Conservation (phyloP, 2,888 invertebrate species). For the Gandaritis pyraliata region DNA sequence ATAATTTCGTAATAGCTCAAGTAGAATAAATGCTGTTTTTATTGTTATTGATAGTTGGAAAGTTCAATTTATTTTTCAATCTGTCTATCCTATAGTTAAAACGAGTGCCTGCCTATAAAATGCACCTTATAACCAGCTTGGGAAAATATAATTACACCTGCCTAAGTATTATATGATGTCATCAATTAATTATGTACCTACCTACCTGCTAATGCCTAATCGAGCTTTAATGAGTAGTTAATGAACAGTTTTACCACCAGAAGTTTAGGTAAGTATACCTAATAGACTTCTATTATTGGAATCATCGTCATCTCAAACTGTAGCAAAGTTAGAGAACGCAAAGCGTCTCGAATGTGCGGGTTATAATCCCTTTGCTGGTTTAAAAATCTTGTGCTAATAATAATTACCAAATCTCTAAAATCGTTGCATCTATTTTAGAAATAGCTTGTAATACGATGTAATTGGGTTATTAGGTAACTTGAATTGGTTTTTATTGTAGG, state of each 20-base stretch:
- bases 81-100: not conserved
- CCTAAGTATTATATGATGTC: not conserved
- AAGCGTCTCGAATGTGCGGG: not conserved
- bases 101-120: not conserved
- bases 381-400: not conserved
- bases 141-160: not conserved
- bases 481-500: not conserved
- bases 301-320: no score
- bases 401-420: constrained; percentile 47
- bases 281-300: no score
- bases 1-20: constrained; percentile 41
- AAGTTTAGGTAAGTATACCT: no score
- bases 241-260: no score
- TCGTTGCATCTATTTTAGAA: constrained; percentile 81
- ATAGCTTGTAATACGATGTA: constrained; percentile 73
- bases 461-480: constrained; percentile 49
- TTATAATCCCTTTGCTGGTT: not conserved
- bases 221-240: no score
- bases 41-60: constrained; percentile 10
- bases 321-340: no score
- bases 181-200: not conserved
- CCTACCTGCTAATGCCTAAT: no score
- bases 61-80: constrained; percentile 7
- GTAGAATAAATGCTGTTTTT: constrained; percentile 41
- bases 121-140: not conserved